Conservation (phyloP, 2,797 vertebrate species). For the Eupleurogrammus muticus region DNA sequence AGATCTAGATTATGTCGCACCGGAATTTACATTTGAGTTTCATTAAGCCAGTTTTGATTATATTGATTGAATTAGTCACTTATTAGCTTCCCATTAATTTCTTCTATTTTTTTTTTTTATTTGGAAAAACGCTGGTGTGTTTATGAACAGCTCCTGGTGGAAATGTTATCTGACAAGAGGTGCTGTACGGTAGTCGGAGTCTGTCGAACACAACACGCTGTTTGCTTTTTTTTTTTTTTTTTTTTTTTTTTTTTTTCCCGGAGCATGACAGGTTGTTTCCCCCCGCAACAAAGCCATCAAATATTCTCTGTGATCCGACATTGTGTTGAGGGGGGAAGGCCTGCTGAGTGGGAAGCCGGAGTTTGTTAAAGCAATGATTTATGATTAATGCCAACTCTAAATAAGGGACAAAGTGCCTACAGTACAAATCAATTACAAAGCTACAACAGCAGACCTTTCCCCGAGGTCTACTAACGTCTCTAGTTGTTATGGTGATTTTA, state of each 20-base stretch:
- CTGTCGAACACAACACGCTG: slow-evolving; percentile 83
- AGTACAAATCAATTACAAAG: slow-evolving; percentile 87
- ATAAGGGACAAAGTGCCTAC: slow-evolving; percentile 87
- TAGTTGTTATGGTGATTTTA: slow-evolving; percentile 84
- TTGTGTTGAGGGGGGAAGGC: slow-evolving; percentile 82
- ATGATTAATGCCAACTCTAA: slow-evolving; percentile 88
- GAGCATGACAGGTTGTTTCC: slow-evolving; percentile 87
- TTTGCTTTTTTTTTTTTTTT: slow-evolving; percentile 72
- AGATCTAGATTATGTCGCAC: slow-evolving; percentile 62
- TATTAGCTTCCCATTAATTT: slow-evolving; percentile 59
- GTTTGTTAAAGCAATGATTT: slow-evolving; percentile 90
- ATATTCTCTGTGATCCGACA: slow-evolving; percentile 86
- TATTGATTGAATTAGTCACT: slow-evolving; percentile 77
- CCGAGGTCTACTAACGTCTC: slow-evolving; percentile 82
- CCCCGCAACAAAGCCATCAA: slow-evolving; percentile 86
- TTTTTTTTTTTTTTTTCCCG: slow-evolving; percentile 45
- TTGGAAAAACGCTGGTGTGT: slow-evolving; percentile 47
- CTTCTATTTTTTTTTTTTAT: slow-evolving; percentile 4
- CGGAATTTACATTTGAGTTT: slow-evolving; percentile 72
- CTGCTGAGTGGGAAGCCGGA: slow-evolving; percentile 85
- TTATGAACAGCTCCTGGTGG: slow-evolving; percentile 72
- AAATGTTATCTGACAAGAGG: slow-evolving; percentile 83
- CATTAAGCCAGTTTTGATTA: slow-evolving; percentile 76
- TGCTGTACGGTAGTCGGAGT: slow-evolving; percentile 73
- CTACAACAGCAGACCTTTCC: slow-evolving; percentile 83